Conservation (phyloP, 2,888 invertebrate genomes). For the Lepas anatifera region DNA sequence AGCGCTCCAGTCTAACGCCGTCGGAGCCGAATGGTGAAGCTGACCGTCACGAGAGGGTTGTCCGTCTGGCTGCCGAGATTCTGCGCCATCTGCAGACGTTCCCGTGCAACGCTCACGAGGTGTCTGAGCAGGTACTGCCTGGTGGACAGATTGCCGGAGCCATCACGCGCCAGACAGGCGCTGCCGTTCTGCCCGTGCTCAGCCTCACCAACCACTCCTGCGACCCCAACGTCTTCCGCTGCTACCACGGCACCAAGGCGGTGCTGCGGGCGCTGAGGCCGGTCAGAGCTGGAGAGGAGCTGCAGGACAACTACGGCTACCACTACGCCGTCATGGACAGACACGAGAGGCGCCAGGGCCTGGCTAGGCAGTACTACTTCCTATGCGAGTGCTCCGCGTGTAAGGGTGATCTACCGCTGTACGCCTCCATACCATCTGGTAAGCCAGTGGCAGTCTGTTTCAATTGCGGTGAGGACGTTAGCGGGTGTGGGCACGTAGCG, state of each 20-base stretch:
- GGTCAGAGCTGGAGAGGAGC: conserved; percentile 31
- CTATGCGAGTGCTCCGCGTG: conserved; percentile 37
- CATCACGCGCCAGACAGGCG: conserved; percentile 32
- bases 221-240: conserved; percentile 37
- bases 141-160: conserved; percentile 27
- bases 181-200: conserved; percentile 38
- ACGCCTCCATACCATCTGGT: conserved; percentile 11
- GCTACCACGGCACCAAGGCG: conserved; percentile 30
- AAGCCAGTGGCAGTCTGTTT: neutral
- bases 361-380: conserved; percentile 37
- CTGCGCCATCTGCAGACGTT: conserved; percentile 37
- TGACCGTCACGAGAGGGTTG: conserved; percentile 22
- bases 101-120: conserved; percentile 40
- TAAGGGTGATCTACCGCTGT: conserved; percentile 31
- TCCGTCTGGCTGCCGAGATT: conserved; percentile 30
- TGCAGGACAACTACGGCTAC: conserved; percentile 40
- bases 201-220: conserved; percentile 41
- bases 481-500: neutral
- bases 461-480: neutral
- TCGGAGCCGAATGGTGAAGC: conserved; percentile 18
- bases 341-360: conserved; percentile 26
- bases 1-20: conserved; percentile 26
- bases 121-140: conserved; percentile 31
- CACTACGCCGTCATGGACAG: conserved; percentile 33
- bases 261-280: conserved; percentile 27